Evolutionary conservation across 30 jellyfish, hydroid and myxozoan species (phyloP).

Genomic region (Nemopilema nomurai): DNA sequence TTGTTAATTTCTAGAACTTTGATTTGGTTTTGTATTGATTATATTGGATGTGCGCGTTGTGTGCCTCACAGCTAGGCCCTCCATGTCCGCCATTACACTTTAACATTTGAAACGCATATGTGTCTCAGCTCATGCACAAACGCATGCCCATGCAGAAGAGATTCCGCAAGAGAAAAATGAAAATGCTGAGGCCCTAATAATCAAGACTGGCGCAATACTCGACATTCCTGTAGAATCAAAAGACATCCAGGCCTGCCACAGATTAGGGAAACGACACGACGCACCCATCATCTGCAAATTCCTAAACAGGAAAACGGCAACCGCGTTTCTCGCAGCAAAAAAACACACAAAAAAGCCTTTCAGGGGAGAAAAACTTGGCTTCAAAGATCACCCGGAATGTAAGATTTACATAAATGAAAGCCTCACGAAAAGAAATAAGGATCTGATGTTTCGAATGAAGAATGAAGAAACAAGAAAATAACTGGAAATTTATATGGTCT

Average conservation of each 20-base stretch:
- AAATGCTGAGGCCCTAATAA: background rate
- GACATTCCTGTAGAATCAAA: constrained; percentile 2
- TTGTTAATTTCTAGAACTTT: no score
- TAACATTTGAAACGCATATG: no score
- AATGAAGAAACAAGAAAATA: no score
- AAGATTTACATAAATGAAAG: constrained; percentile 9
- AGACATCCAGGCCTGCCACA: constrained; percentile 27
- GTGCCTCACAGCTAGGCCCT: no score
- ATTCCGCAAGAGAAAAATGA: background rate
- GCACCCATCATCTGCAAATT: constrained; percentile 20
- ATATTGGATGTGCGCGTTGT: no score
- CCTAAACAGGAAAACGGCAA: constrained; percentile 22
- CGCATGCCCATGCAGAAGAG: no score
- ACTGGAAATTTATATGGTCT: background rate
- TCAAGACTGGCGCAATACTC: constrained; percentile 21
- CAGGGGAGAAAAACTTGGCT: constrained; percentile 11
- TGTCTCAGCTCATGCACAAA: no score
- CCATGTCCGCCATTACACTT: no score
- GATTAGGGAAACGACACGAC: constrained; percentile 11
- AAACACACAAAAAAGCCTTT: background rate
- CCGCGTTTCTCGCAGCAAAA: constrained; percentile 13
- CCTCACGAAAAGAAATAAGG: background rate
- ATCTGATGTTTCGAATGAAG: no score
- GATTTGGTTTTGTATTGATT: no score
- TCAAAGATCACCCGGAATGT: background rate